Evolutionary conservation across 2,888 invertebrate genomes (phyloP).

Genomic region (Myopa testacea): DNA sequence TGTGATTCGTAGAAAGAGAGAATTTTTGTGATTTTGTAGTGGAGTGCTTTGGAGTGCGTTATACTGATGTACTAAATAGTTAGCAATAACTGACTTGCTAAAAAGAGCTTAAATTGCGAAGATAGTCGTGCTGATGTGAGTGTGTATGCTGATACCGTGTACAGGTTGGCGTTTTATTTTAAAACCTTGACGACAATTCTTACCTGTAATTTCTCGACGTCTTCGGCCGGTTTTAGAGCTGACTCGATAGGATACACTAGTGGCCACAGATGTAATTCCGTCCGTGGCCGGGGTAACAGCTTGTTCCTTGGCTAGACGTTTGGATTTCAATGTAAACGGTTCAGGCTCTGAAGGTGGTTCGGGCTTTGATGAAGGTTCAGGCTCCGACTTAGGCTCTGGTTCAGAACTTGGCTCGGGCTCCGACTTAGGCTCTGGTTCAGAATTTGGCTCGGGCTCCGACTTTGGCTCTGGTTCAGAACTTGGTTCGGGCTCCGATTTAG

Average conservation of each 20-base stretch:
- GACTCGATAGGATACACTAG: slow-evolving; percentile 83
- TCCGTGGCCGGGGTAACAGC: slow-evolving; percentile 70
- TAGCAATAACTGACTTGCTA: neutral
- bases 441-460: slow-evolving; percentile 66
- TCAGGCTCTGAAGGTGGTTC: slow-evolving; percentile 67
- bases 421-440: slow-evolving; percentile 67
- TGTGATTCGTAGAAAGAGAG: slow-evolving; percentile 26
- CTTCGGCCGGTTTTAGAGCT: slow-evolving; percentile 71
- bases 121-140: neutral
- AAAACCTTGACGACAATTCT: slow-evolving; percentile 21
- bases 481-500: slow-evolving; percentile 65
- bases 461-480: slow-evolving; percentile 69
- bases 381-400: slow-evolving; percentile 66
- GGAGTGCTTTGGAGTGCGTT: slow-evolving; percentile 31
- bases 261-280: slow-evolving; percentile 79
- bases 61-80: neutral
- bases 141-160: neutral
- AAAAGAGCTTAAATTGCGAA: neutral
- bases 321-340: slow-evolving; percentile 69
- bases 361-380: slow-evolving; percentile 64
- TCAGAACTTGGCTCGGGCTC: slow-evolving; percentile 70
- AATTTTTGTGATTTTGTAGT: slow-evolving; percentile 34
- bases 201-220: slow-evolving; percentile 59
- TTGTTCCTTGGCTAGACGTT: slow-evolving; percentile 71
- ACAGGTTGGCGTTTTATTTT: neutral